A percentile compares a stretch with the other conserved stretches of the same genome.
Evolutionary conservation across 2,113 vertebrate species (phyloP).

Genomic region (Ceyx cyanopectus): DNA sequence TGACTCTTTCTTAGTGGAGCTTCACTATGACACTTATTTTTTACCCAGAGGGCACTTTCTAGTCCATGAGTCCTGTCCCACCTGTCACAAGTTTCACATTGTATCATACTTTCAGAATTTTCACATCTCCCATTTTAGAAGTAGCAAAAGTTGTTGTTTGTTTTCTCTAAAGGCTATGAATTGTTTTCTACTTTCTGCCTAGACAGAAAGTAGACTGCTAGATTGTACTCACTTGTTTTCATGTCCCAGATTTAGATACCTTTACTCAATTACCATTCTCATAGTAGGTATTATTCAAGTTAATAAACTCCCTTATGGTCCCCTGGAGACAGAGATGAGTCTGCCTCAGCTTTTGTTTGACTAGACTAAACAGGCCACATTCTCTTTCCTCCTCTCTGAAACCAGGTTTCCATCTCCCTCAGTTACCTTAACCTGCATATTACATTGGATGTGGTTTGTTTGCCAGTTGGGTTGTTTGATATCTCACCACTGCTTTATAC

Average conservation of each 20-base stretch:
- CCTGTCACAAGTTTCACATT: not conserved
- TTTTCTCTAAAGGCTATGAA: not conserved
- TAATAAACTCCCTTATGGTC: not conserved
- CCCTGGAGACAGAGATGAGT: not conserved
- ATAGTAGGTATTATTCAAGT: not conserved
- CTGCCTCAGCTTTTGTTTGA: not conserved
- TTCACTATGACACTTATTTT: not conserved
- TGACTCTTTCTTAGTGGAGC: not conserved
- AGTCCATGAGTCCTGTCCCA: not conserved
- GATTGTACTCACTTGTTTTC: not conserved
- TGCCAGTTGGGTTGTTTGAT: not conserved
- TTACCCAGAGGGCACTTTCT: not conserved
- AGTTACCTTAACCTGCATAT: not conserved
- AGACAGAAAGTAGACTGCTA: not conserved
- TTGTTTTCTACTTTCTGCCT: not conserved
- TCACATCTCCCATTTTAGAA: not conserved
- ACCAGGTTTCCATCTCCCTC: not conserved
- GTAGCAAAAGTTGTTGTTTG: not conserved
- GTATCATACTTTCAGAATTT: not conserved
- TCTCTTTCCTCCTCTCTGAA: not conserved
- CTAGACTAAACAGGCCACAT: not conserved
- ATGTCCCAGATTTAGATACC: not conserved
- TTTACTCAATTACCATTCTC: not conserved
- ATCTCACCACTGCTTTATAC: not conserved
- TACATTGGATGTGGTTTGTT: not conserved